These are phyloP conservation scores for Parazoanthus darwini DNA, from an alignment of 92 coral and sea anemone genomes.

Conservation along the genomic window DNA sequence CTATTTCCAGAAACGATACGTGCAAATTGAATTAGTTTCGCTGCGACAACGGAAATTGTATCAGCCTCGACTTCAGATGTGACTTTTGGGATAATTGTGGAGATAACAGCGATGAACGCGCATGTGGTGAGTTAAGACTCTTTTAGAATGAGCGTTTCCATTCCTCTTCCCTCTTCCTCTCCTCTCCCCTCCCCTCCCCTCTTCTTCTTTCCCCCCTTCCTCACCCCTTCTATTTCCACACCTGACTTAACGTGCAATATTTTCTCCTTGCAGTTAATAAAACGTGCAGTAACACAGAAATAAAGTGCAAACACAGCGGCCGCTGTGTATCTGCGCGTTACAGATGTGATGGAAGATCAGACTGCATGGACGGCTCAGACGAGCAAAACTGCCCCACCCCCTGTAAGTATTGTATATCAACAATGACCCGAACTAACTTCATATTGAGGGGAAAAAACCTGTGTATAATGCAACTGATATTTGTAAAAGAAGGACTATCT, in stretches of 20 bases:
- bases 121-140: slow-evolving; percentile 40
- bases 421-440: not conserved
- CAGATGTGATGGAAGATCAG: slow-evolving; percentile 66
- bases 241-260: not conserved
- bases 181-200: not conserved
- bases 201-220: not conserved
- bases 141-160: not conserved
- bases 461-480: slow-evolving; percentile 1
- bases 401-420: slow-evolving; percentile 18
- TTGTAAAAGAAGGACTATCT: not conserved
- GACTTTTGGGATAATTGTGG: slow-evolving; percentile 55
- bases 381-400: slow-evolving; percentile 66
- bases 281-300: slow-evolving; percentile 57
- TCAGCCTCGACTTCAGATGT: slow-evolving; percentile 46
- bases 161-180: not conserved
- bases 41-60: slow-evolving; percentile 52
- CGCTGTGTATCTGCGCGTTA: slow-evolving; percentile 67
- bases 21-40: slow-evolving; percentile 58
- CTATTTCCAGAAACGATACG: too few relatives aligned
- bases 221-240: not conserved
- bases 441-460: not conserved
- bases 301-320: slow-evolving; percentile 62
- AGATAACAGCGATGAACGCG: slow-evolving; percentile 62
- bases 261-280: slow-evolving; percentile 29
- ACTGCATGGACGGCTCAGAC: slow-evolving; percentile 74